These are phyloP conservation scores for Eilema depressum DNA, from an alignment of 2,888 invertebrate genomes.

Conservation along the genomic window DNA sequence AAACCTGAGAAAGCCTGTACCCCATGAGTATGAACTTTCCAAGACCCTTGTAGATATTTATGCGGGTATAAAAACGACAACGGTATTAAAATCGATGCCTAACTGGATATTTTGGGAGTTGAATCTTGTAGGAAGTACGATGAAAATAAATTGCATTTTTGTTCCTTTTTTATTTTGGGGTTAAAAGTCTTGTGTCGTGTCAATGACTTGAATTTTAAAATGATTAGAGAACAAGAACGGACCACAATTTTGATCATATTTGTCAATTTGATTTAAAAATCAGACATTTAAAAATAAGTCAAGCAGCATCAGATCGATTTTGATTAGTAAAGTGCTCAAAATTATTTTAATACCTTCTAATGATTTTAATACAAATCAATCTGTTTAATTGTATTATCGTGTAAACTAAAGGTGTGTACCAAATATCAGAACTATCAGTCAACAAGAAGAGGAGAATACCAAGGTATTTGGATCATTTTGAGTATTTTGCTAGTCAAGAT, in stretches of 20 bases:
- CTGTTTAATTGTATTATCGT: too few relatives aligned
- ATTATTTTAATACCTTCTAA: too few relatives aligned
- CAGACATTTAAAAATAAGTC: too few relatives aligned
- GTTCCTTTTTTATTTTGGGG: not conserved
- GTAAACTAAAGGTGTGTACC: too few relatives aligned
- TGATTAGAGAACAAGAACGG: not conserved
- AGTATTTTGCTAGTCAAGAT: too few relatives aligned
- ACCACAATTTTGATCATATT: not conserved
- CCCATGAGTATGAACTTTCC: slow-evolving; percentile 15
- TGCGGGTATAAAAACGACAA: slow-evolving; percentile 32
- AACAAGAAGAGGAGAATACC: too few relatives aligned
- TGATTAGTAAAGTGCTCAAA: too few relatives aligned
- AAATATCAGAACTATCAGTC: too few relatives aligned
- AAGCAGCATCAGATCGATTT: too few relatives aligned
- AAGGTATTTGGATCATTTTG: too few relatives aligned
- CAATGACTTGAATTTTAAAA: not conserved
- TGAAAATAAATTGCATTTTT: slow-evolving; percentile 29
- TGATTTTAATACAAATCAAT: too few relatives aligned
- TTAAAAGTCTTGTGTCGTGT: not conserved
- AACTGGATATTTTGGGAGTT: slow-evolving; percentile 35
- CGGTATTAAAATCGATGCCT: slow-evolving; percentile 13
- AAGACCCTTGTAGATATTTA: slow-evolving; percentile 35
- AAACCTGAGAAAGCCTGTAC: slow-evolving; percentile 6
- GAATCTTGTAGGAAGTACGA: slow-evolving; percentile 7
- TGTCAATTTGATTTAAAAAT: too few relatives aligned